Base-by-base conservation (phyloP, 2,113 vertebrate genomes). In the Seriola dumerili region DNA sequence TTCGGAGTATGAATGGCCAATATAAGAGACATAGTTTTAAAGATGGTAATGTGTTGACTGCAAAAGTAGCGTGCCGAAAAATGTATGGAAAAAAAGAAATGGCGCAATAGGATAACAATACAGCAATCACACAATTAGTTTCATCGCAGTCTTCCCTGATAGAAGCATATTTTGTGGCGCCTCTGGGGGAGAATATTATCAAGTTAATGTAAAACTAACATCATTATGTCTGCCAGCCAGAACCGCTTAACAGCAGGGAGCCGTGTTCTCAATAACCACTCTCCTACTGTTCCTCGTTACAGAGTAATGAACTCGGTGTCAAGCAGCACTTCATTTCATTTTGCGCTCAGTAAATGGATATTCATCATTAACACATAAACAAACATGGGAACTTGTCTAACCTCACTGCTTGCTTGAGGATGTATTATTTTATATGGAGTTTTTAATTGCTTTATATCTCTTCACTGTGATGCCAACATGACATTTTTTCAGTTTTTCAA, bases 161-260 rank as follows among this genome's bases (percentile, higher is more conserved):
- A 73, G 72, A 84, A 78, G 52, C 68, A 72, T 14, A 82, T 88
- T 83, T 21, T 80, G n/a, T 74, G 63, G 78, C 48, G 76, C 81
- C 32, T 80, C 86, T 32, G 74, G 81, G 61, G 84, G 73, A 74
- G 76, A 79, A 93, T 92, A 94, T 89, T 87, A 88, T 90, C 79
- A 86, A 87, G 89, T 93, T 92, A 90, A 90, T 89, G 84, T 81
- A 92, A 76, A 85, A 85, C 92, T 92, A 88, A 89, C 91, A 90
- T 94, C 90, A 91, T 86, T 91, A 93, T 62, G 73, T 58, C 92
- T 89, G 36, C 77, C 63, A 83, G 82, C 88, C 80, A 82, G 80
- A 94, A 93, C 86, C 81, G 87, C 76, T 85, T 78, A 92, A 76
- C 95, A 95, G 91, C 86, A 86, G 94, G 94, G 86, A 91, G 81